Conservation (phyloP, 2,797 vertebrate species). For the Morelia viridis region DNA sequence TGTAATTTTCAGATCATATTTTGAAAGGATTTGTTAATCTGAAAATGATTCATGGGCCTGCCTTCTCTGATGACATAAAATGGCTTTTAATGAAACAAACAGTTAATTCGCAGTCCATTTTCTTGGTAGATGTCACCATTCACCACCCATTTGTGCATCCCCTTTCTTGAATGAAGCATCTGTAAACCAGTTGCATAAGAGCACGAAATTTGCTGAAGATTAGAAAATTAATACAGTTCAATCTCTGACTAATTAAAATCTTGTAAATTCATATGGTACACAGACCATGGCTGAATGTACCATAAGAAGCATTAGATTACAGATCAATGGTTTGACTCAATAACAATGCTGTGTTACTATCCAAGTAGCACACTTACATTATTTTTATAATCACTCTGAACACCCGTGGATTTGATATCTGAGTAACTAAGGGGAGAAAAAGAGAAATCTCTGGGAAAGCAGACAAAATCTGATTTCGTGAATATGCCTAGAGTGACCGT, state of each 20-base stretch:
- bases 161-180: conserved; percentile 7
- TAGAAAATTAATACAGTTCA: not conserved
- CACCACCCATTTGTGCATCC: not conserved
- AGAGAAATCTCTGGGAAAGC: not conserved
- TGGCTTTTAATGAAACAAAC: not conserved
- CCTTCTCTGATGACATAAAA: not conserved
- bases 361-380: not conserved
- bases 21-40: conserved; percentile 7
- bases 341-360: not conserved
- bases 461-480: not conserved
- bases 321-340: not conserved
- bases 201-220: conserved; percentile 18
- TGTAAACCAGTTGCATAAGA: conserved; percentile 8
- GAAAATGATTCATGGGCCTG: not conserved
- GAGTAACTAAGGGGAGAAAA: not conserved
- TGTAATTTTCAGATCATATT: conserved; percentile 11
- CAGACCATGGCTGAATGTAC: not conserved
- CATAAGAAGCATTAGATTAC: not conserved
- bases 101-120: not conserved
- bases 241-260: conserved; percentile 15
- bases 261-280: conserved; percentile 7
- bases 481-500: not conserved
- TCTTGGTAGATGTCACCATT: conserved; percentile 15
- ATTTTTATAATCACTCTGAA: not conserved
- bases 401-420: not conserved